A percentile compares a stretch with the other conserved stretches of the same genome.
phyloP scores from a whole-genome alignment of 2,888 invertebrate species.

The Pyralis farinalis region DNA sequence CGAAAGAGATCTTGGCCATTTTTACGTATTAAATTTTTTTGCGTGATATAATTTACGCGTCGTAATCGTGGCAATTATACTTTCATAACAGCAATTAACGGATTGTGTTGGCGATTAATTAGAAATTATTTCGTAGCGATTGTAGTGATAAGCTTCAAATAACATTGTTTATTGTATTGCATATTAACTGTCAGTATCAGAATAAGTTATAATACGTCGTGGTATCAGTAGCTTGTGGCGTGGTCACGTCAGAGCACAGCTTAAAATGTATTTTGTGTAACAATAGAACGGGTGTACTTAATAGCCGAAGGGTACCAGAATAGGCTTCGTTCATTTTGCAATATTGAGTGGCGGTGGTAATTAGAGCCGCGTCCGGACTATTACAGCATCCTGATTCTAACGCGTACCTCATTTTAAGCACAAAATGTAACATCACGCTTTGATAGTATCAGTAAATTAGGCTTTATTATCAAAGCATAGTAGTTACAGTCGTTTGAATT shows the following conservation, averaged over 20 bases:
- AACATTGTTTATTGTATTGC: slow-evolving; percentile 46
- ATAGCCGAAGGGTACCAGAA: slow-evolving; percentile 63
- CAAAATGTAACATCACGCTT: slow-evolving; percentile 22
- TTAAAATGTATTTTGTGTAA: slow-evolving; percentile 61
- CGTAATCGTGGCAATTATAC: slow-evolving; percentile 53
- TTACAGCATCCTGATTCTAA: slow-evolving; percentile 77
- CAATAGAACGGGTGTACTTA: slow-evolving; percentile 52
- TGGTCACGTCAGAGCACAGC: slow-evolving; percentile 51
- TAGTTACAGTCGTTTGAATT: slow-evolving; percentile 23
- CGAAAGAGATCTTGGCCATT: background rate
- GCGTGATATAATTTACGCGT: slow-evolving; percentile 8
- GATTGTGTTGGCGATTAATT: slow-evolving; percentile 63
- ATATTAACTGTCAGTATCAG: slow-evolving; percentile 13
- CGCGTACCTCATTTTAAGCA: slow-evolving; percentile 34
- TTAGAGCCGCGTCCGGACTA: slow-evolving; percentile 69
- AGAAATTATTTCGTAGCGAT: slow-evolving; percentile 55
- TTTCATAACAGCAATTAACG: slow-evolving; percentile 68
- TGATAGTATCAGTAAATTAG: slow-evolving; percentile 12
- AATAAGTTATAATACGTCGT: no score
- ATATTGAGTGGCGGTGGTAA: slow-evolving; percentile 72
- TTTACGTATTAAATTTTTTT: slow-evolving; percentile 28
- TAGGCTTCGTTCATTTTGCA: slow-evolving; percentile 69
- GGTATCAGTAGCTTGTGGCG: slow-evolving; percentile 39
- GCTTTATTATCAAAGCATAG: slow-evolving; percentile 17
- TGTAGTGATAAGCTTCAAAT: slow-evolving; percentile 48